Conservation (phyloP, 2,888 invertebrate species). For the Chelonus formosanus region DNA sequence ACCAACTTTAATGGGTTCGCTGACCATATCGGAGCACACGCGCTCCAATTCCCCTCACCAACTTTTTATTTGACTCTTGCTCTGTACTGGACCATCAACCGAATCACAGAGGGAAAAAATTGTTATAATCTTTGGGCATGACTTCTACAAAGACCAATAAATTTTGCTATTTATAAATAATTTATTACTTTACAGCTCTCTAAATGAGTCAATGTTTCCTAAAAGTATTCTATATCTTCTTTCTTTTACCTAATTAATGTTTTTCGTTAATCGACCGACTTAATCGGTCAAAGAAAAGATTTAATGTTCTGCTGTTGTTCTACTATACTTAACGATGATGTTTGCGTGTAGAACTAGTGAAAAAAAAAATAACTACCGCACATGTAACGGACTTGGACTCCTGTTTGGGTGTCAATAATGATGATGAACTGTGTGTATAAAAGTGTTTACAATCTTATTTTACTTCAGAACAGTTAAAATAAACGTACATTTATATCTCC, state of each 20-base stretch:
- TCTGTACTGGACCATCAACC: conserved; percentile 17
- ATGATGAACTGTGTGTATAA: neutral
- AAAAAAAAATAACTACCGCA: conserved; percentile 11
- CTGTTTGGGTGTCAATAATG: neutral
- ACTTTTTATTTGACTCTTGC: conserved; percentile 3
- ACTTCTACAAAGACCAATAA: no score
- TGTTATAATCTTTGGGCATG: no score
- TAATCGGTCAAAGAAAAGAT: neutral
- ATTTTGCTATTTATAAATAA: neutral
- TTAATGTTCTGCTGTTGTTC: neutral
- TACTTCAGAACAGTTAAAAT: no score
- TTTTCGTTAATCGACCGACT: conserved; percentile 11
- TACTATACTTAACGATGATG: conserved; percentile 4
- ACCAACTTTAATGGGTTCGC: conserved; percentile 48
- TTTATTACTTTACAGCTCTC: no score
- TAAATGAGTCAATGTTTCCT: no score
- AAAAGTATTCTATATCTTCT: neutral
- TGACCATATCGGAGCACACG: conserved; percentile 45
- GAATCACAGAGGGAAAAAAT: neutral
- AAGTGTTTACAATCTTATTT: neutral
- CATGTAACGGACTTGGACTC: conserved; percentile 9
- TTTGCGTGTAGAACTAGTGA: conserved; percentile 2
- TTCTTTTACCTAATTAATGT: no score
- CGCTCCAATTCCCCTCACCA: conserved; percentile 51
- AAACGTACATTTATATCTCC: no score